Base-by-base conservation (phyloP, 2,888 invertebrate genomes). In the Drosophila bunnanda region DNA sequence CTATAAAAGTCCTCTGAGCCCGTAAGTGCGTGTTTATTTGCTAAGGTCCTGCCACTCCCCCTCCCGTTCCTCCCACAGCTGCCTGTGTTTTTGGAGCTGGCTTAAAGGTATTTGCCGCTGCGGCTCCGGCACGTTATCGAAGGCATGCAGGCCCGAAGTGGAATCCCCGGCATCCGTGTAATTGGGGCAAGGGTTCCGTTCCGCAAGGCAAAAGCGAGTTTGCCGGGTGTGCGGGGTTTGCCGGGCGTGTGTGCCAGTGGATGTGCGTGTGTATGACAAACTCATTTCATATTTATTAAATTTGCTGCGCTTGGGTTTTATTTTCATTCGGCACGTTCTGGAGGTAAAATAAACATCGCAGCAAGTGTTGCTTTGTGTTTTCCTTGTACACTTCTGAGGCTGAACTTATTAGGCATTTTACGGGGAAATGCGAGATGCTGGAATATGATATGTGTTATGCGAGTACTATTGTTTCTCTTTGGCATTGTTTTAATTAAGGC, bases 231-330 rank as follows among this genome's bases (percentile, higher is more conserved):
- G 39, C n/a, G n/a, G n/a, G 15, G 32, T 50, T 41, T 55, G 22
- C 55, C 9, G 15, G 10, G 46, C 39, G 22, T 28, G 30, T 55
- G 36, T 56, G 44, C 15, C 39, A 53, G 50, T 61, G 54, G 28
- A 44, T 39, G 50, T 69, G 66, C 67, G 55, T 84, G 81, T 75
- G 67, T 77, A 79, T 83, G 82, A 81, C 79, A 83, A 83, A 68
- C 84, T 79, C 87, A 82, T 82, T 82, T 82, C 81, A 87, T 82
- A 82, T 82, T 82, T 82, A 82, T 82, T 87, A 82, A 82, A 84
- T 82, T 82, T 87, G 73, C 62, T 68, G 77, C 79, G 84, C 71
- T 66, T 41, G 66, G 68, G 75, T 74, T 83, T 86, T 78, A 76
- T 75, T 81, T 86, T 82, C 87, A 81, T 81, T 83, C 83, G 75